Percentiles rank a stretch among this genome's conserved stretches.
Evolutionary conservation across 2,888 invertebrate species (phyloP).

Genomic region (Heliconius cydno): DNA sequence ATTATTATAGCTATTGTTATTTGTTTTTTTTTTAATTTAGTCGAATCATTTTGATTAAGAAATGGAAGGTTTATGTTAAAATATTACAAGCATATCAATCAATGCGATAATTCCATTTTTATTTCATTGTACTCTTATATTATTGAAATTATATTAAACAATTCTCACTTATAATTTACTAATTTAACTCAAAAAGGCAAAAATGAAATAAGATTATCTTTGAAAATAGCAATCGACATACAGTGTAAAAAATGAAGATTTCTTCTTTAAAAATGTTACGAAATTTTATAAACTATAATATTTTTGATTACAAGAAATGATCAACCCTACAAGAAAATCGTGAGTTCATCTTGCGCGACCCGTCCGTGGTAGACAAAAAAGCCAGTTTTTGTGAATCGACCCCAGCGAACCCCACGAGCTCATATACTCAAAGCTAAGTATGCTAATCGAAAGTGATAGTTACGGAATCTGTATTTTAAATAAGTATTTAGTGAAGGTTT

Average conservation of each 20-base stretch:
- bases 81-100: neutral
- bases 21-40: neutral
- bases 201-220: too few species aligned
- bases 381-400: slow-evolving; percentile 38
- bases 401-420: slow-evolving; percentile 16
- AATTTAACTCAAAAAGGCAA: too few species aligned
- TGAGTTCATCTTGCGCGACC: slow-evolving; percentile 34
- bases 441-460: slow-evolving; percentile 25
- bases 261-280: neutral
- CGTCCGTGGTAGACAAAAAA: slow-evolving; percentile 34
- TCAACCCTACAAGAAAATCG: slow-evolving; percentile 37
- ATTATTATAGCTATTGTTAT: neutral
- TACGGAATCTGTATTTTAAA: neutral
- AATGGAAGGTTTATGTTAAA: neutral
- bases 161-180: too few species aligned
- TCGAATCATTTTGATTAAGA: neutral
- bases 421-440: neutral
- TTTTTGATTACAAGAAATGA: neutral
- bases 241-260: neutral
- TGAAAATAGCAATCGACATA: neutral
- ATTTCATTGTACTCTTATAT: too few species aligned
- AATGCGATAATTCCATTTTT: neutral
- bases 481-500: too few species aligned
- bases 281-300: neutral
- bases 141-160: too few species aligned